A percentile compares a stretch with the other conserved stretches of the same genome.
These are phyloP conservation scores for Xenops minutus DNA, from an alignment of 2,797 vertebrate species.

Conservation along the genomic window DNA sequence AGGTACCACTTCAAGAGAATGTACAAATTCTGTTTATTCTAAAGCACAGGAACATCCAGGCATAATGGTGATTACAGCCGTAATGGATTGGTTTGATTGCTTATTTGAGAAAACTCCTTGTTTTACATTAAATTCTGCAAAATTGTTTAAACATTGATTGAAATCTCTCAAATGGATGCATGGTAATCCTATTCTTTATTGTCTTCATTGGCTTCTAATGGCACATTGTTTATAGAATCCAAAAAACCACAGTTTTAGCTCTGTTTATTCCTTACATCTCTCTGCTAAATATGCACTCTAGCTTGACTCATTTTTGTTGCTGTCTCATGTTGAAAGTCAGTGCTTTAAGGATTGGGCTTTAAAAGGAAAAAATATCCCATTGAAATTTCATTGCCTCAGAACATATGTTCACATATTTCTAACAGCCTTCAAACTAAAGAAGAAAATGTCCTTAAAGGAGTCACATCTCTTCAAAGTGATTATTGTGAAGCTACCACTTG, in stretches of 20 bases:
- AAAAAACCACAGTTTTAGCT: slow-evolving; percentile 37
- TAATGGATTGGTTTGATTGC: slow-evolving; percentile 74
- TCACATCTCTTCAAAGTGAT: slow-evolving; percentile 42
- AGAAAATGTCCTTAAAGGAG: slow-evolving; percentile 50
- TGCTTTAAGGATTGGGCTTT: slow-evolving; percentile 49
- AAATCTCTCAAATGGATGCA: slow-evolving; percentile 50
- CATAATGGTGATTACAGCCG: slow-evolving; percentile 56
- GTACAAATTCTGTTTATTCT: slow-evolving; percentile 54
- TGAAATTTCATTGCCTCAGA: slow-evolving; percentile 64
- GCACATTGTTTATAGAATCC: slow-evolving; percentile 51
- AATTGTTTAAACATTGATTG: slow-evolving; percentile 72
- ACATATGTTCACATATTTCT: slow-evolving; percentile 60
- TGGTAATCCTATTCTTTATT: slow-evolving; percentile 64
- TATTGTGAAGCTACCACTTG: not conserved
- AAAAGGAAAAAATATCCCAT: slow-evolving; percentile 46
- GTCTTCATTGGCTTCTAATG: slow-evolving; percentile 62
- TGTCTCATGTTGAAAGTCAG: slow-evolving; percentile 26
- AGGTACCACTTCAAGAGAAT: slow-evolving; percentile 41
- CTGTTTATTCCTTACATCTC: slow-evolving; percentile 49
- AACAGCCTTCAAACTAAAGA: slow-evolving; percentile 43
- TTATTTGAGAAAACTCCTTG: slow-evolving; percentile 67
- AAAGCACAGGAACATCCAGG: slow-evolving; percentile 32
- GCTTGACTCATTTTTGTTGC: slow-evolving; percentile 18
- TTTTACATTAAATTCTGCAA: slow-evolving; percentile 64
- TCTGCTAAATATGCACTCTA: slow-evolving; percentile 31